Conservation (phyloP, 2,113 vertebrate species). For the Phrynosoma blainvillii region DNA sequence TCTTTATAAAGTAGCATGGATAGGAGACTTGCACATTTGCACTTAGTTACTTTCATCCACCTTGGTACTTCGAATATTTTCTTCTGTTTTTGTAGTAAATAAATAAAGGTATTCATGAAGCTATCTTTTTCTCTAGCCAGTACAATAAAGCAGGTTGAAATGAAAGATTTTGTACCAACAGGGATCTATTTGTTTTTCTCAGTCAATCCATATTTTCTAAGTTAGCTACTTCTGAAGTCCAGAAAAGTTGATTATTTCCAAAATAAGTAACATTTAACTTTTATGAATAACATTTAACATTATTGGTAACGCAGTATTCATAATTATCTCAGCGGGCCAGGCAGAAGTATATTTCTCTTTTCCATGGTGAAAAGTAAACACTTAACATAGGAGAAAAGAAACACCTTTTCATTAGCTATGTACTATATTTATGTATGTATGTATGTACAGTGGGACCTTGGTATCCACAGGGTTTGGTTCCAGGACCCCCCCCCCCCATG, state of each 20-base stretch:
- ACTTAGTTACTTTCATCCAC: neutral
- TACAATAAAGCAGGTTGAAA: neutral
- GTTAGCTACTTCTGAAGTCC: neutral
- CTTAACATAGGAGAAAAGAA: neutral
- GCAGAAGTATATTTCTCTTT: neutral
- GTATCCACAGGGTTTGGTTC: no score
- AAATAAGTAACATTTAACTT: neutral
- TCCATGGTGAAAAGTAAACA: no score
- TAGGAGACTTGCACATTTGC: neutral
- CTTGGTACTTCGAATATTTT: neutral
- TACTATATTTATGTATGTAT: neutral
- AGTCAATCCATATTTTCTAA: neutral
- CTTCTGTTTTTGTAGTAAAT: constrained; percentile 7
- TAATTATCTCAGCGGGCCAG: neutral
- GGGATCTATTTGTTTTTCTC: neutral
- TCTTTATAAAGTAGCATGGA: neutral
- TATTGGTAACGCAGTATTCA: neutral
- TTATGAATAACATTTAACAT: neutral
- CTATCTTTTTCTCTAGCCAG: neutral
- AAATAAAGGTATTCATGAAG: neutral
- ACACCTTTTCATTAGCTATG: neutral
- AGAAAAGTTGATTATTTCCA: neutral
- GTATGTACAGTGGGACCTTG: no score
- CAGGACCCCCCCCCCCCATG: no score
- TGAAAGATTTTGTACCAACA: neutral